Evolutionary conservation across 2,113 vertebrate genomes (phyloP).

Genomic region (Melanostigma gelatinosum): DNA sequence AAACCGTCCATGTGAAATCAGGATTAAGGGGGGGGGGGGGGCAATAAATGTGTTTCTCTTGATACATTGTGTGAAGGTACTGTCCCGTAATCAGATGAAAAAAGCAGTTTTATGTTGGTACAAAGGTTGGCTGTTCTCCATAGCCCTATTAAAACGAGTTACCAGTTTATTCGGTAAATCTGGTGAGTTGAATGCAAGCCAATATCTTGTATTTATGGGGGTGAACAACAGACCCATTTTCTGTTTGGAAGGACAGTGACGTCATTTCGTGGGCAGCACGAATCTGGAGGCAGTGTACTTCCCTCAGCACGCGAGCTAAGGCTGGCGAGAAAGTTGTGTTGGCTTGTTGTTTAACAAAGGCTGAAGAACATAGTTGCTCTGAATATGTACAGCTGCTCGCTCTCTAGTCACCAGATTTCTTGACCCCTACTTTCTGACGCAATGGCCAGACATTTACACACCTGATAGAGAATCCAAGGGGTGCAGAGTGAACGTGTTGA

Average conservation of each 20-base stretch:
- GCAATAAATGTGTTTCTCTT: neutral
- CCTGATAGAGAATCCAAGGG: neutral
- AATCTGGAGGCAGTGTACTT: neutral
- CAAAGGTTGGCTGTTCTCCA: neutral
- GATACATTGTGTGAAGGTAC: neutral
- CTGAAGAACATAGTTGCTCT: neutral
- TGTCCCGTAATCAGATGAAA: neutral
- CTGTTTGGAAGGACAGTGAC: neutral
- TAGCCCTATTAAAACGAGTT: neutral
- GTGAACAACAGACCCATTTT: neutral
- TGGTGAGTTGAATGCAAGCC: neutral
- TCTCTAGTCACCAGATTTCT: neutral
- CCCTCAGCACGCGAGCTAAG: neutral
- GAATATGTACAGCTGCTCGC: neutral
- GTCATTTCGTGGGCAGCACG: neutral
- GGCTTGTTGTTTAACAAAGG: neutral
- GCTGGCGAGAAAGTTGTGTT: neutral
- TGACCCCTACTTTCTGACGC: neutral
- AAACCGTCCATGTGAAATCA: neutral
- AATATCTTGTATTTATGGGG: neutral
- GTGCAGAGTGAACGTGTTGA: neutral
- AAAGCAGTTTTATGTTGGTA: neutral
- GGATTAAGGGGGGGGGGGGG: neutral
- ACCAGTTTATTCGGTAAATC: neutral
- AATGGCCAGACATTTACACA: neutral